Evolutionary conservation across 1,140 invertebrate species (phyloP).

Genomic region (Diabrotica undecimpunctata): DNA sequence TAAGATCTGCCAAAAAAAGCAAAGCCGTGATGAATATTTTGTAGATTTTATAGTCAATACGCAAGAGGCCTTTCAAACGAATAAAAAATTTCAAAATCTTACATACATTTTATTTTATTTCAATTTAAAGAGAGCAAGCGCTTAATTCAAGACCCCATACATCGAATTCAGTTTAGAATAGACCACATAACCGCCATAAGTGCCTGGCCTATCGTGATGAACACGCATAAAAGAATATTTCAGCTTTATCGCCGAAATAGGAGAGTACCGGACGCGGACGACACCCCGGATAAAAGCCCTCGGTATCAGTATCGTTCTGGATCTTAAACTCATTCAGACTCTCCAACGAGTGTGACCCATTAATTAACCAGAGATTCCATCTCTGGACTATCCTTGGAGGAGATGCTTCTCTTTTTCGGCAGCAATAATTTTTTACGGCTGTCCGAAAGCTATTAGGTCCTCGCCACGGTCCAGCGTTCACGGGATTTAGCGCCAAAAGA

Average conservation of each 20-base stretch:
- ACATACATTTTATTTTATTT: no score
- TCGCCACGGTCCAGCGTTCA: not conserved
- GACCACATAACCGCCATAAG: no score
- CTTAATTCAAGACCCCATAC: no score
- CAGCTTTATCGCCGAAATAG: not conserved
- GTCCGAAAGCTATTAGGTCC: constrained; percentile 6
- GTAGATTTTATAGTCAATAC: no score
- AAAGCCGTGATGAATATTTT: no score
- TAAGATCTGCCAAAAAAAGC: no score
- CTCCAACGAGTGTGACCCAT: not conserved
- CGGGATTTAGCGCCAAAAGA: not conserved
- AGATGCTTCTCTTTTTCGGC: not conserved
- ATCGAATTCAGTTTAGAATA: no score
- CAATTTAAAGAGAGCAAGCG: no score
- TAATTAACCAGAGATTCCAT: not conserved
- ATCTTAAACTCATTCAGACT: constrained; percentile 2
- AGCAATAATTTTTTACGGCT: constrained; percentile 16
- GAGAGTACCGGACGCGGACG: not conserved
- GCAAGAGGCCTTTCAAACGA: no score
- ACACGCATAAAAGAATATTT: not conserved
- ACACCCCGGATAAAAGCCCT: not conserved
- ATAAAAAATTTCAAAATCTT: no score
- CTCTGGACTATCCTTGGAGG: not conserved
- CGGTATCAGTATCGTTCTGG: not conserved
- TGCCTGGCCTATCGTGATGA: not conserved